phyloP scores from a whole-genome alignment of 2,797 vertebrate species.

The Sebastes variabilis region DNA sequence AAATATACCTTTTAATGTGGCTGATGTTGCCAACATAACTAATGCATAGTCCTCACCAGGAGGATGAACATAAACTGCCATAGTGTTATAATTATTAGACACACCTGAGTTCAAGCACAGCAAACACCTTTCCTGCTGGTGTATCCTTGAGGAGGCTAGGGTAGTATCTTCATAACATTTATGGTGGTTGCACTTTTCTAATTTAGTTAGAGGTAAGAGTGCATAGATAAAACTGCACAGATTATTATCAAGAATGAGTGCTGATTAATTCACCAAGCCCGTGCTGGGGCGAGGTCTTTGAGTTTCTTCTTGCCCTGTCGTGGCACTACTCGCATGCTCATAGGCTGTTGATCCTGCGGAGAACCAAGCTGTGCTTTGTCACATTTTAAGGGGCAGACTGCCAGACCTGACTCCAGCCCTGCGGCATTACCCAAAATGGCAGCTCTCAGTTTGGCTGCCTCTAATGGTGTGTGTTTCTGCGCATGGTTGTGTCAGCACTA shows the following conservation, averaged over 20 bases:
- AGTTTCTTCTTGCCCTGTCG: not conserved
- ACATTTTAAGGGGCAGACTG: constrained; percentile 49
- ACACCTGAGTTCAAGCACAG: not conserved
- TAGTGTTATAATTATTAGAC: not conserved
- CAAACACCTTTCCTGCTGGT: not conserved
- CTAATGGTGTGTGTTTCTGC: constrained; percentile 28
- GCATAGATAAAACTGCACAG: not conserved
- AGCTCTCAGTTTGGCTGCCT: constrained; percentile 55
- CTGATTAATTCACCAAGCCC: not conserved
- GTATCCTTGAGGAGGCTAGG: not conserved
- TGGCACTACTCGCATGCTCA: constrained; percentile 6
- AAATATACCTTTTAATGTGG: not conserved
- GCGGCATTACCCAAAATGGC: constrained; percentile 58
- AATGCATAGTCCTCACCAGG: not conserved
- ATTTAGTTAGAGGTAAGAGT: not conserved
- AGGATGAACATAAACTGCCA: not conserved
- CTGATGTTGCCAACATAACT: not conserved
- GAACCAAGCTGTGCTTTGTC: constrained; percentile 62
- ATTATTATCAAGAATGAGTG: not conserved
- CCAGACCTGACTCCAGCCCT: constrained; percentile 53
- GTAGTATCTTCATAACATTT: not conserved
- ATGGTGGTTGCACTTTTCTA: not conserved
- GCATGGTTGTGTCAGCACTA: constrained; percentile 1
- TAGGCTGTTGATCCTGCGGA: constrained; percentile 53
- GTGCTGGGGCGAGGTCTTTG: not conserved